These are phyloP conservation scores for Myiagra hebetior DNA, from an alignment of 2,113 vertebrate genomes.

Conservation along the genomic window DNA sequence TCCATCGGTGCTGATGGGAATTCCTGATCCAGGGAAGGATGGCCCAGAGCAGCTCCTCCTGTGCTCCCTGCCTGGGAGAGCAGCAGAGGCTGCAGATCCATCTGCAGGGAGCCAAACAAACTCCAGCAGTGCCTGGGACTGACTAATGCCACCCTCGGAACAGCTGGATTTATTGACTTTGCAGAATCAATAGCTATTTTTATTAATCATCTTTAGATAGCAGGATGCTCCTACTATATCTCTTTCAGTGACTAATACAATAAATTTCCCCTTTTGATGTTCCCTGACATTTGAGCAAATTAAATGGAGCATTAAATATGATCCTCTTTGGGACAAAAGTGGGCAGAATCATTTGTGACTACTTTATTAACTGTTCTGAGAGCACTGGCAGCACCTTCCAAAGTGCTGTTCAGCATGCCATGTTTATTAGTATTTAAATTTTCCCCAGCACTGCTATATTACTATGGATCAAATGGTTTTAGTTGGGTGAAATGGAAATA, in stretches of 20 bases:
- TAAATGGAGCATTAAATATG: slow-evolving; percentile 77
- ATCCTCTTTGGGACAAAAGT: slow-evolving; percentile 70
- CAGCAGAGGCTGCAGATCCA: background rate
- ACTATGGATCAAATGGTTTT: slow-evolving; percentile 73
- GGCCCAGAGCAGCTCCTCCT: background rate
- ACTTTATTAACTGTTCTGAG: slow-evolving; percentile 72
- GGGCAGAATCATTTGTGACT: slow-evolving; percentile 69
- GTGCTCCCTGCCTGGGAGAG: background rate
- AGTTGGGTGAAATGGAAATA: slow-evolving; percentile 75
- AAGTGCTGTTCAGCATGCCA: background rate
- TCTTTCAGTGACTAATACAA: slow-evolving; percentile 72
- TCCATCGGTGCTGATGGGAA: fast-evolving
- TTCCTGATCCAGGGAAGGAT: background rate
- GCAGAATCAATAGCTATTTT: slow-evolving; percentile 71
- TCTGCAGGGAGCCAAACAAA: slow-evolving; percentile 26
- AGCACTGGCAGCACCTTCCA: slow-evolving; percentile 40
- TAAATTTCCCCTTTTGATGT: slow-evolving; percentile 75
- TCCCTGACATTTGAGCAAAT: slow-evolving; percentile 78
- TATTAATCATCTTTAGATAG: slow-evolving; percentile 71
- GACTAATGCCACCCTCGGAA: slow-evolving; percentile 12
- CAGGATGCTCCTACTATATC: slow-evolving; percentile 61
- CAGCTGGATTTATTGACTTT: slow-evolving; percentile 66
- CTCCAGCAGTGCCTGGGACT: background rate
- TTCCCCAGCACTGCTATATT: slow-evolving; percentile 31
- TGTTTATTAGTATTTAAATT: slow-evolving; percentile 65